A percentile compares a stretch with the other conserved stretches of the same genome.
Conservation (phyloP, 2,113 vertebrate species). For the Agelaius tricolor region DNA sequence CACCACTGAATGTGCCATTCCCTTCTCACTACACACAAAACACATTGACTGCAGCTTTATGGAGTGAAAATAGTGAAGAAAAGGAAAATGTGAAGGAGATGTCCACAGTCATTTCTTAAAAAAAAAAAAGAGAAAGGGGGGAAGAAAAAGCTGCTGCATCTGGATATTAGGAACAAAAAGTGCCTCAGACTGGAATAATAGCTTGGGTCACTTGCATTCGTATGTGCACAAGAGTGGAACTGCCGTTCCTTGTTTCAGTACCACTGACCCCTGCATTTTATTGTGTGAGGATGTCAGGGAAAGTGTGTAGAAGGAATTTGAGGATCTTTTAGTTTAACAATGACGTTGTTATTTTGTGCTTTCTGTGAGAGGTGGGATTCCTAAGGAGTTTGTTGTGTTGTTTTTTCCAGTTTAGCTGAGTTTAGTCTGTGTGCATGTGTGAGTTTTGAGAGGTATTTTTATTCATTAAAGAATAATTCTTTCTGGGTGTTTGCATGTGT, state of each 20-base stretch:
- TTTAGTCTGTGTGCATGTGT: neutral
- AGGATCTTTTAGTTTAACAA: conserved; percentile 68
- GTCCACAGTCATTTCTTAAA: conserved; percentile 84
- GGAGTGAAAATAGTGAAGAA: conserved; percentile 90
- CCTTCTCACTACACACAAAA: conserved; percentile 89
- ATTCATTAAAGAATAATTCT: neutral
- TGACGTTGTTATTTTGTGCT: conserved; percentile 78
- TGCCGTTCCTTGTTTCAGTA: conserved; percentile 86
- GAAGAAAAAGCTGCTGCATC: conserved; percentile 82
- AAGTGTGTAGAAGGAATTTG: conserved; percentile 84
- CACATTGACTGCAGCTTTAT: conserved; percentile 97
- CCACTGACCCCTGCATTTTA: conserved; percentile 89
- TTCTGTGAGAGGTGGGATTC: conserved; percentile 31
- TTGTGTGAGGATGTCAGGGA: conserved; percentile 86
- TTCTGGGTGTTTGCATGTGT: neutral
- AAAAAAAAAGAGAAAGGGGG: conserved; percentile 29
- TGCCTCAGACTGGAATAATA: conserved; percentile 82
- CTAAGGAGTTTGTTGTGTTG: neutral
- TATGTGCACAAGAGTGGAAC: conserved; percentile 81
- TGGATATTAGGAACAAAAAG: conserved; percentile 89
- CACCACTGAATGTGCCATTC: conserved; percentile 89
- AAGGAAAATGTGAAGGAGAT: conserved; percentile 89
- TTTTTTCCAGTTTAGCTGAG: conserved; percentile 27
- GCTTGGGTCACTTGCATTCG: conserved; percentile 84
- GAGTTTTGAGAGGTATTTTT: neutral